Percentiles rank a stretch among this genome's conserved stretches.
phyloP scores from a whole-genome alignment of 2,888 invertebrate genomes.

The Dynastes grantii region DNA sequence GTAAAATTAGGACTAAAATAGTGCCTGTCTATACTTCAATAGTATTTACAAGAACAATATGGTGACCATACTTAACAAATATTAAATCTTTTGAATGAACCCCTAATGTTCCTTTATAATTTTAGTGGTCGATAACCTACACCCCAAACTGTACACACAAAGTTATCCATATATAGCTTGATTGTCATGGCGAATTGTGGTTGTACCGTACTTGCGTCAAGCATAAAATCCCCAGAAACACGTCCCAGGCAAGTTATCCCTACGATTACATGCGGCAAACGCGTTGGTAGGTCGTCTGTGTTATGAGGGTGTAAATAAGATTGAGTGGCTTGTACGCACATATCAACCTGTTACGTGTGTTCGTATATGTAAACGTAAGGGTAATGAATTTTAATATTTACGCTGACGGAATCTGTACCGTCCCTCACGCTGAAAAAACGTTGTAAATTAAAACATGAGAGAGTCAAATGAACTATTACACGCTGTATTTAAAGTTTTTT shows the following conservation, averaged over 20 bases:
- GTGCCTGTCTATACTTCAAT: too few species aligned
- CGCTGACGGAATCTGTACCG: too few species aligned
- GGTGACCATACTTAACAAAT: too few species aligned
- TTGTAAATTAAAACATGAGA: too few species aligned
- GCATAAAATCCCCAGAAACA: slow-evolving; percentile 10
- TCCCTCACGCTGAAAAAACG: too few species aligned
- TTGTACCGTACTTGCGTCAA: neutral
- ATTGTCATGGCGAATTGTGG: neutral
- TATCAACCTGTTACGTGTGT: neutral
- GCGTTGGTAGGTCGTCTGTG: neutral
- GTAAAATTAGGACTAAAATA: too few species aligned
- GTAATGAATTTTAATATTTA: slow-evolving; percentile 7
- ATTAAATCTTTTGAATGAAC: too few species aligned
- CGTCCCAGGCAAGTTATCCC: slow-evolving; percentile 13
- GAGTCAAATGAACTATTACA: too few species aligned
- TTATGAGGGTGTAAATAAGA: slow-evolving; percentile 19
- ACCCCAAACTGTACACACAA: neutral
- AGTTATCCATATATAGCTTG: neutral
- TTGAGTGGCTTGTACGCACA: neutral
- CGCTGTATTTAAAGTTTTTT: too few species aligned
- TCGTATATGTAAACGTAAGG: neutral
- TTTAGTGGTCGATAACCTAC: neutral
- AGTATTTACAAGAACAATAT: too few species aligned
- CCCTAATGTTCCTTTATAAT: neutral
- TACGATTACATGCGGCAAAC: slow-evolving; percentile 15